Base-by-base conservation (phyloP, 2,797 vertebrate genomes). In the Apogon talboti region DNA sequence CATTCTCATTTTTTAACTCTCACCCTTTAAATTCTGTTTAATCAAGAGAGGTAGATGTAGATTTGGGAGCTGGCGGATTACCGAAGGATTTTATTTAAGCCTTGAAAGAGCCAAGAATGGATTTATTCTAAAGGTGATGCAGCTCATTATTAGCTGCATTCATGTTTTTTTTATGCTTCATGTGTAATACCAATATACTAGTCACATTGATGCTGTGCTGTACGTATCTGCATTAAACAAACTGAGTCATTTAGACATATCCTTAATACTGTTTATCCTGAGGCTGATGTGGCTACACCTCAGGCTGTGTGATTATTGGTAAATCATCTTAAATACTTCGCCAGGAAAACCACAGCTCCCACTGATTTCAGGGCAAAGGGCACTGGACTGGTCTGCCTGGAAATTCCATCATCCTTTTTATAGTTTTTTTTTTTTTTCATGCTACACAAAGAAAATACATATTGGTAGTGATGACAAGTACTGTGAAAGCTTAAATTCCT, bases 31-130 rank as follows among this genome's bases (percentile, higher is more conserved):
- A 73, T 78, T 74, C 21, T 28, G 57, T 80, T 84, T 68, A 79
- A 81, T 87, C 63, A 78, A 58, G 57, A 62, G 24, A 35, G 67
- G 44, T 35, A 46, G 60, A 57, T 82, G 63, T 66, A 75, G 74
- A 79, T 79, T 82, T 71, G 19, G 18, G 46, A 15, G 19, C 45
- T 58, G 56, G 73, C 13, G 57, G 81, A 81, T 85, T 86, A 77
- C 18, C 71, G 67, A 60, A 10, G 58, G 74, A 82, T 84, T 84
- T 84, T 73, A 48, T 87, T 72, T 69, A 79, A 89, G 73, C 66
- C 70, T 71, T 71, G 35, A 77, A 76, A 83, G 66, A 73, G 57
- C 10, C 7, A 5, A 72, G 58, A 71, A 80, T 75, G 51, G 19
- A 54, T 70, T 70, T 62, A 58, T 55, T 65, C 44, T 67, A 77